Base-by-base conservation (phyloP, 1,140 invertebrate genomes). In the Hyles vespertilio region DNA sequence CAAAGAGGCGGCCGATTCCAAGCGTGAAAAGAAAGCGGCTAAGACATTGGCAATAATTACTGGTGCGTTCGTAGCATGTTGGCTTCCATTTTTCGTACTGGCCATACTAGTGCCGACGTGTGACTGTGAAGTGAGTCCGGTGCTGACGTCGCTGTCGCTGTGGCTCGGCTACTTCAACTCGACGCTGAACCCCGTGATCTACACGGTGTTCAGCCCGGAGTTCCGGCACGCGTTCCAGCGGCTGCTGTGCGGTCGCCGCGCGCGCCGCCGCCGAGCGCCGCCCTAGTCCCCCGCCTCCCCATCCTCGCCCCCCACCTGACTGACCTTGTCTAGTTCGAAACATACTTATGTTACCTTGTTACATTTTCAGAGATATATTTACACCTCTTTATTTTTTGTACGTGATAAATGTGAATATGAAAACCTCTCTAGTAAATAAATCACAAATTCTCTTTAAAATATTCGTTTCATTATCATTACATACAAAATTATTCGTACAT, bases 11-110 rank as follows among this genome's bases (percentile, higher is more conserved):
- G 92, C 93, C 33, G 94, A 95, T 59, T 93, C 93, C 1, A 96
- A 96, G 72, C 91, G 96, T n/a, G 96, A 98, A 76, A 90, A 95
- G 47, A 98, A 97, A 87, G 96, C 96, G 10, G 96, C 96, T 22
- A 96, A 97, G 87, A 98, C 96, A 12, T 89, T 98, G 67, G 96
- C 96, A 67, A 96, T 97, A 81, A 96, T 97, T 63, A 97, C 96
- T 32, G 96, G 96, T 43, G 95, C 95, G 49, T 97, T 97, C 84
- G 94, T 97, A 34, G 92, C 94, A 47, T 97, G 96, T 83, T 97
- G 96, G 96, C 89, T 96, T 66, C 96, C 96, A 6, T 97, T 97
- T 82, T 98, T 98, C 86, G 91, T 96, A n/a, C 92, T 95, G 74
- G 95, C 96, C 9, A 92, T 97, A n/a, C 87, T 96, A 45, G 91